Evolutionary conservation across 2,113 vertebrate genomes (phyloP), one percentile per base, ranked within the genome.

Genomic region (Amphilophus citrinellus): DNA sequence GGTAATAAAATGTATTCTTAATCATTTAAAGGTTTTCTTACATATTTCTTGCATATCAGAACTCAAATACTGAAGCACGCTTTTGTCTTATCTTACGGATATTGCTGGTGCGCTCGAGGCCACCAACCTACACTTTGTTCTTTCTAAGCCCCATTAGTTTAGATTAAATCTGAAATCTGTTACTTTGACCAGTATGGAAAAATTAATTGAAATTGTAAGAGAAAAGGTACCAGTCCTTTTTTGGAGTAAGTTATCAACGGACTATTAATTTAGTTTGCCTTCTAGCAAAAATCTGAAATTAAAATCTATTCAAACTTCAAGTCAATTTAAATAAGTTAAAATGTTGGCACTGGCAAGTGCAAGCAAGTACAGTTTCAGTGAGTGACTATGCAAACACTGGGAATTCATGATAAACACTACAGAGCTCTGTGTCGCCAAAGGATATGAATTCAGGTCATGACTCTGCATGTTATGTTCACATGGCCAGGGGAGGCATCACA

Each of bases 401-500:
- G 27, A 53, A 73, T 61, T 79, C 61, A 35, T 66, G 79, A 57
- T 80, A 89, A 89, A 89, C 73, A 83, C 61, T 24, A 63, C 73
- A 35, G 71, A 65, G 79, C 60, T 57, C 24, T 35, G 82, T 9
- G 47, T 86, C 1, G 59, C 87, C 61, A 15, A 73, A 76, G 88
- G 90, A 62, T 58, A 80, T 2, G 7, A 59, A 79, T 82, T 59
- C 62, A 80, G 91, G 89, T 90, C 87, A 84, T 86, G 90, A 90
- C 87, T 89, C 83, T 82, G 77, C 87, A 73, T 88, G 91, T 86
- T 87, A 57, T 35, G 35, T 75, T 85, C 79, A 76, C 88, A 87
- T 75, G 71, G 80, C 92, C 86, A 14, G 56, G 32, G 86, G 91
- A 93, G 75, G 58, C 89, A 77, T 94, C 90, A 86, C 89, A 86